These are phyloP conservation scores for Syrphus vitripennis DNA, from an alignment of 2,888 invertebrate species.

Conservation along the genomic window DNA sequence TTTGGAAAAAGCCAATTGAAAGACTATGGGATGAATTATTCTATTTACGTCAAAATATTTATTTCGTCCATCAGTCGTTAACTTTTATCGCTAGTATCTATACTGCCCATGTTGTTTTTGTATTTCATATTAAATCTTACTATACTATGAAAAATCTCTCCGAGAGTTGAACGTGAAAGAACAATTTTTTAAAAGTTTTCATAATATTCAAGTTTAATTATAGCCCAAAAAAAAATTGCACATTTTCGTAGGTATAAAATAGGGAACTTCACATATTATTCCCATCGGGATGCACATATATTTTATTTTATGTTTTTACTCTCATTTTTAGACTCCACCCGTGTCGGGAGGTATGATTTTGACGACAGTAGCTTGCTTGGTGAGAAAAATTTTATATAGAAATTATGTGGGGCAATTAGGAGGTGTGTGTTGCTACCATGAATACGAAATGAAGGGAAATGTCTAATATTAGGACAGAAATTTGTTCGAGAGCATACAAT, in stretches of 20 bases:
- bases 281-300: background rate
- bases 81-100: too few relatives aligned
- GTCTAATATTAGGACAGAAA: conserved; percentile 42
- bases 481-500: conserved; percentile 5
- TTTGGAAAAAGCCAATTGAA: too few relatives aligned
- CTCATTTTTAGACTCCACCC: background rate
- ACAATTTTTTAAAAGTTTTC: too few relatives aligned
- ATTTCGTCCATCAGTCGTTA: too few relatives aligned
- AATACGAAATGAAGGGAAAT: conserved; percentile 63
- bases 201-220: too few relatives aligned
- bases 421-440: conserved; percentile 51
- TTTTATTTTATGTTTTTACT: background rate
- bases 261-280: background rate
- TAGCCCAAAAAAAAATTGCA: background rate
- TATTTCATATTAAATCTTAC: too few relatives aligned
- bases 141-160: too few relatives aligned
- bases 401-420: conserved; percentile 62
- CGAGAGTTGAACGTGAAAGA: too few relatives aligned
- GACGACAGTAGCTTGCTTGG: background rate
- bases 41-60: too few relatives aligned
- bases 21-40: too few relatives aligned
- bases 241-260: background rate
- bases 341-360: background rate
- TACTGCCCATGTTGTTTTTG: too few relatives aligned
- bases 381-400: conserved; percentile 49